Conservation (phyloP, 2,888 invertebrate species). For the Conistra vaccinii region DNA sequence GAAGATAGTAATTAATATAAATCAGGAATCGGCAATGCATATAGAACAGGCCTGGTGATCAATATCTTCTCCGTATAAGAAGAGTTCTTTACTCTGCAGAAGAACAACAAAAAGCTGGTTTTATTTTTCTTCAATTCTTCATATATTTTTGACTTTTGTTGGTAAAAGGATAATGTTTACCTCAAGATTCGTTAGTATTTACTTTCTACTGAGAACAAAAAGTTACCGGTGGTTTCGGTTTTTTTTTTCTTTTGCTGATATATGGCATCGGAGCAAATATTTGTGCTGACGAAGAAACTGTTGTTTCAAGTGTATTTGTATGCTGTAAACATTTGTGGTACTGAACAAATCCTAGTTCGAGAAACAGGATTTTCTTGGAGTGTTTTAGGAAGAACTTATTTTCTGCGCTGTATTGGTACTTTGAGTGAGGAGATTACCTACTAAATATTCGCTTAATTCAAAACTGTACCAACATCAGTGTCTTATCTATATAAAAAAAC, state of each 20-base stretch:
- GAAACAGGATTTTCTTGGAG: background rate
- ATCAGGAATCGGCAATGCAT: no score
- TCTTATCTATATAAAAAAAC: background rate
- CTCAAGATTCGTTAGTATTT: background rate
- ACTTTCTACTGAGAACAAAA: background rate
- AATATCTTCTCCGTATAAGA: no score
- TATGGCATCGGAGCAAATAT: slow-evolving; percentile 27
- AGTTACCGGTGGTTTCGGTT: no score
- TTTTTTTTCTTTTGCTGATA: slow-evolving; percentile 19
- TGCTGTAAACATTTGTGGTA: slow-evolving; percentile 28
- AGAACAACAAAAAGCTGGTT: background rate
- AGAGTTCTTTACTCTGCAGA: no score
- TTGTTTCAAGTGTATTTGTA: slow-evolving; percentile 30
- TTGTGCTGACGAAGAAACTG: slow-evolving; percentile 12
- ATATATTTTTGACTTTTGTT: background rate
- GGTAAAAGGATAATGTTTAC: background rate
- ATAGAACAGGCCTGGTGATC: no score
- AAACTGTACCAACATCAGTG: background rate
- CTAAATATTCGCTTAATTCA: background rate
- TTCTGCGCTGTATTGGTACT: background rate
- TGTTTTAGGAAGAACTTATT: background rate
- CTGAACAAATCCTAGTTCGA: slow-evolving; percentile 14
- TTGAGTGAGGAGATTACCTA: background rate
- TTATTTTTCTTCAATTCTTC: background rate
- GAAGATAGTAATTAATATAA: no score